Evolutionary conservation across 2,888 invertebrate species (phyloP).

Genomic region (Alentia gelatinosa): DNA sequence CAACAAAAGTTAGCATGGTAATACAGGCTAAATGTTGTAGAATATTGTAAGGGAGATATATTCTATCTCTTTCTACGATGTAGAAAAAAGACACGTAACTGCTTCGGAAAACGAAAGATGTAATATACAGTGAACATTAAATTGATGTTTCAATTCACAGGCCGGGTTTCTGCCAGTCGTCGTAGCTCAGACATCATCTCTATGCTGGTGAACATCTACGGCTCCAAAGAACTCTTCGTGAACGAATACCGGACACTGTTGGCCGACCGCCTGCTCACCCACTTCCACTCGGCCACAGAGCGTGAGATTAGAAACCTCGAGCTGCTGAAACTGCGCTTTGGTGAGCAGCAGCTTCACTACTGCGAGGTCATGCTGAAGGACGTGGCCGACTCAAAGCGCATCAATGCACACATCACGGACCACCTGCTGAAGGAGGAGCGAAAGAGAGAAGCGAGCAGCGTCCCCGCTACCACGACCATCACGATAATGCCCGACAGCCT

Average conservation of each 20-base stretch:
- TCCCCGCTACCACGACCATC: no score
- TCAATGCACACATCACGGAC: constrained; percentile 85
- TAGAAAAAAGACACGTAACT: no score
- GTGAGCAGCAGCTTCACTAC: constrained; percentile 96
- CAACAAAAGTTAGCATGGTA: no score
- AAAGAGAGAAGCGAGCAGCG: neutral
- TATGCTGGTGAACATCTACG: constrained; percentile 98
- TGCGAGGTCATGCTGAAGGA: constrained; percentile 99
- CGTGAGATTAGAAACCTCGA: constrained; percentile 88
- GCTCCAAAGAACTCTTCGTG: constrained; percentile 98
- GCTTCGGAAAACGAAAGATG: no score
- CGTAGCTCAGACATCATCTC: constrained; percentile 95
- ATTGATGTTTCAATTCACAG: constrained; percentile 75
- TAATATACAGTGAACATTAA: neutral
- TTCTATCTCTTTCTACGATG: no score
- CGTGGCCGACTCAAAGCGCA: constrained; percentile 95
- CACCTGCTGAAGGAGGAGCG: constrained; percentile 59
- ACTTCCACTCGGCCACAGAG: constrained; percentile 90
- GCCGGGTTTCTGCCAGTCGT: constrained; percentile 84
- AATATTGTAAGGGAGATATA: no score
- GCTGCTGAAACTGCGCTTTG: constrained; percentile 93
- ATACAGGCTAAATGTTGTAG: no score
- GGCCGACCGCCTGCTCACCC: constrained; percentile 87
- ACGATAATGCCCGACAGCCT: no score
- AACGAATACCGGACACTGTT: constrained; percentile 97